Conservation (phyloP, 2,797 vertebrate species). For the Odontamblyopus lacepedii region DNA sequence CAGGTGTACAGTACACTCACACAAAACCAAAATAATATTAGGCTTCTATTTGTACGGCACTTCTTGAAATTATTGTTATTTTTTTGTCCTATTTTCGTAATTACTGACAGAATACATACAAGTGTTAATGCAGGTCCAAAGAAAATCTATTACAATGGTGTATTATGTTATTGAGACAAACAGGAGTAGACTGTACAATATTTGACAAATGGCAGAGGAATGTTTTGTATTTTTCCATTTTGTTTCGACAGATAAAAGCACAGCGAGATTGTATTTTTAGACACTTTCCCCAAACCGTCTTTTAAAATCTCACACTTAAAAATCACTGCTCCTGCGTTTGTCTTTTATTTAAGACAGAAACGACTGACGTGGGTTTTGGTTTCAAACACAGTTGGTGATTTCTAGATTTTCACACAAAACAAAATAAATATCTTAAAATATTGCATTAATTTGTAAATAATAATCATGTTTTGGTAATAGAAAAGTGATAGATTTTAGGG, state of each 20-base stretch:
- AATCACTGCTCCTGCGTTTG: constrained; percentile 13
- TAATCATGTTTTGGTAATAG: not conserved
- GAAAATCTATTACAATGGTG: constrained; percentile 37
- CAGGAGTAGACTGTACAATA: constrained; percentile 62
- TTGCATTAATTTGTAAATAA: no score
- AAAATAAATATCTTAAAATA: not conserved
- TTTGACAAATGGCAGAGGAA: constrained; percentile 69
- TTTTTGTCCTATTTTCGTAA: constrained; percentile 53
- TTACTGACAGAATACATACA: constrained; percentile 67
- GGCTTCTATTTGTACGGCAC: constrained; percentile 81
- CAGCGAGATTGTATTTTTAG: constrained; percentile 24
- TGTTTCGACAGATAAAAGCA: constrained; percentile 23
- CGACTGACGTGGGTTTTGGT: constrained; percentile 53
- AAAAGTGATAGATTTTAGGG: not conserved
- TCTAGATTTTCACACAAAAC: not conserved
- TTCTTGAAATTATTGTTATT: constrained; percentile 60
- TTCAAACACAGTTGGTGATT: constrained; percentile 25
- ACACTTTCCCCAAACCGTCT: not conserved
- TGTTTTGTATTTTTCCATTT: constrained; percentile 54
- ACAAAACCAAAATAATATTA: constrained; percentile 72
- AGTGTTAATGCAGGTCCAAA: constrained; percentile 64
- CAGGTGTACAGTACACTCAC: constrained; percentile 78
- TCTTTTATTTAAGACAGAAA: constrained; percentile 33
- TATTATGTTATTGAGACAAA: constrained; percentile 51
- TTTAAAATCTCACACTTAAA: not conserved